Percentiles rank a stretch among this genome's conserved stretches.
Evolutionary conservation across 2,797 vertebrate genomes (phyloP).

Genomic region (Trichosurus vulpecula): DNA sequence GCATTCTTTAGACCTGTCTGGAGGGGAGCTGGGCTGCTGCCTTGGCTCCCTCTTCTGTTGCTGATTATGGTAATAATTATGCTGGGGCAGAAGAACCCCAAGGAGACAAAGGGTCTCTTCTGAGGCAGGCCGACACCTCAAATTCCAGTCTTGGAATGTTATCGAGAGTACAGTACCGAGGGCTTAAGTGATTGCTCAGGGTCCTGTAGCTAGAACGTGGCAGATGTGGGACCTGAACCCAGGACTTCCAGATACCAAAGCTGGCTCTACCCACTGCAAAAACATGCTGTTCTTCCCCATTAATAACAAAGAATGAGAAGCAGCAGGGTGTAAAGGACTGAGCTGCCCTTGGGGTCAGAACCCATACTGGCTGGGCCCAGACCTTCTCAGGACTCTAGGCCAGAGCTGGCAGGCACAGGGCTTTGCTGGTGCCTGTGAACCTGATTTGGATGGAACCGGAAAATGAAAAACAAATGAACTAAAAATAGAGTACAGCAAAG

Average conservation of each 20-base stretch:
- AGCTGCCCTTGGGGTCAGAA: not conserved
- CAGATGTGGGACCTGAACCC: not conserved
- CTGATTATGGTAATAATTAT: no score
- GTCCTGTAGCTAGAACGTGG: no score
- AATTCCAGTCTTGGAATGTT: not conserved
- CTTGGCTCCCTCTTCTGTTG: slow-evolving; percentile 23
- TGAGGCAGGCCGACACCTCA: not conserved
- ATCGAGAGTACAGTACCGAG: not conserved
- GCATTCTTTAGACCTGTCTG: not conserved
- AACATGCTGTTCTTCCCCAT: not conserved
- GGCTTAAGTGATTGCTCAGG: not conserved
- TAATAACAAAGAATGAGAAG: not conserved
- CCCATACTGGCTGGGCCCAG: no score
- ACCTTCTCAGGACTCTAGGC: not conserved
- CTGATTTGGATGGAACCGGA: not conserved
- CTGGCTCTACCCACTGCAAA: not conserved
- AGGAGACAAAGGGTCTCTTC: not conserved
- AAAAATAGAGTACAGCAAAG: not conserved
- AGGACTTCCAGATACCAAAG: not conserved
- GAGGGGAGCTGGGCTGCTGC: slow-evolving; percentile 22
- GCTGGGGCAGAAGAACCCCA: not conserved
- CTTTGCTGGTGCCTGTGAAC: not conserved
- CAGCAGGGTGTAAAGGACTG: not conserved
- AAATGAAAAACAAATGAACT: not conserved
- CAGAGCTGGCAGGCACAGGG: not conserved